A percentile compares a stretch with the other conserved stretches of the same genome.
These are phyloP conservation scores for Halcyon smyrnensis DNA, from an alignment of 2,797 vertebrate species.

Conservation along the genomic window DNA sequence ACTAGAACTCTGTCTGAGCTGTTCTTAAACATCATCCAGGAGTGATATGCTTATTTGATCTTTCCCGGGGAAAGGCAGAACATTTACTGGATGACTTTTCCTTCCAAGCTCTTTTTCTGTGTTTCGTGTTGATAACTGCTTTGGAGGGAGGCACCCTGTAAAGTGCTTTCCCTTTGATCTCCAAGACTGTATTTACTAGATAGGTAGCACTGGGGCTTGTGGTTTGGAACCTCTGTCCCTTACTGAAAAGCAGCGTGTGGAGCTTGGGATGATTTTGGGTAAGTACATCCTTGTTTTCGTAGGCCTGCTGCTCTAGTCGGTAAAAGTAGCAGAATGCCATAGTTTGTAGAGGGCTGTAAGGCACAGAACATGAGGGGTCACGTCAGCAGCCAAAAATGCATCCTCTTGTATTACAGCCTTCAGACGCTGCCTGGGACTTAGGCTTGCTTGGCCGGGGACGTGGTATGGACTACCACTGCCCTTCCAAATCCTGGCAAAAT, in stretches of 20 bases:
- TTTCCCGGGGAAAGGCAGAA: not conserved
- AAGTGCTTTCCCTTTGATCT: not conserved
- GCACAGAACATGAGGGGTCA: not conserved
- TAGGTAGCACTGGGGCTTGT: not conserved
- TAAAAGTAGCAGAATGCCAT: not conserved
- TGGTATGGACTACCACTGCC: not conserved
- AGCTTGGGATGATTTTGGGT: not conserved
- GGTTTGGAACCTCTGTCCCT: not conserved
- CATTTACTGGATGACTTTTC: not conserved
- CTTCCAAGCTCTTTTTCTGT: not conserved
- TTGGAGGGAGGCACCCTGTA: not conserved
- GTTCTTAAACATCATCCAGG: not conserved
- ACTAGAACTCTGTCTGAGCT: not conserved
- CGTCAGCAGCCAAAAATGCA: not conserved
- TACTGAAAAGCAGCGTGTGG: not conserved
- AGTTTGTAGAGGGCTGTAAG: not conserved
- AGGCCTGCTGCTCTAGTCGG: not conserved
- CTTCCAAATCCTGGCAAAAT: not conserved
- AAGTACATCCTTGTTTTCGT: not conserved
- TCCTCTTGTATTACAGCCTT: not conserved
- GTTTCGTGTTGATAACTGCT: not conserved
- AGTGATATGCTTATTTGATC: not conserved
- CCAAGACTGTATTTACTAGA: not conserved
- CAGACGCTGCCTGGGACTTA: not conserved
- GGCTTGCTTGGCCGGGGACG: not conserved